Base-by-base conservation (phyloP, 1,140 invertebrate genomes). In the Physella acuta region DNA sequence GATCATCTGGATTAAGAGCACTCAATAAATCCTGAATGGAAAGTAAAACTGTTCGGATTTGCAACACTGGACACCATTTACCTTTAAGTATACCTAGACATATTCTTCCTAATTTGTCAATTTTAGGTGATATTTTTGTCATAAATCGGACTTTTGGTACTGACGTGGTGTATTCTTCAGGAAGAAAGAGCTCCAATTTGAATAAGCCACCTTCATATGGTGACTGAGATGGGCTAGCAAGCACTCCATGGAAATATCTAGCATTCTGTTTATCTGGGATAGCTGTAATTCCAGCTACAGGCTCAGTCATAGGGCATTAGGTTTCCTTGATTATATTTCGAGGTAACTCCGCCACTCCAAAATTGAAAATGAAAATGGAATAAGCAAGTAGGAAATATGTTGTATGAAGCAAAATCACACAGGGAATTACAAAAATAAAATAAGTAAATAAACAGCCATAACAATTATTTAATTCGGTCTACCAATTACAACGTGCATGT, bases 1-100 rank as follows among this genome's bases (percentile, higher is more conserved):
- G 96, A 88, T 99, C 96, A 85, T 99, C 96, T 20, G 96, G 96
- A 88, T 98, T 98, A 30, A 96, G 96, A 72, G 96, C 95, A 81
- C 94, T 97, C 70, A 99, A 86, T 72, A 99, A 88, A 69, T 96
- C 96, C 87, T 98, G 96, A 87, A 99, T 98, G 26, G 95, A 97
- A 37, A 99, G 87, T 67, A 99, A 87, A 68, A 99, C 95, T 73
- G 96, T 98, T 81, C 96, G 91, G 76, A 99, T 98, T 88, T 99
- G 96, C 76, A 99, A 87, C 11, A 96, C 96, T 56, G 96, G 96
- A 85, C 94, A 97, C 96, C 96, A 99, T 86, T 91, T 92, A 88
- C 96, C 95, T 90, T 92, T 92, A 64, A 92, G 85, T 82, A 92
- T 92, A 86, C 92, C 91, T 78, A 92, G 85, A 85, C 91, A 92